Percentiles rank a stretch among this genome's conserved stretches.
Conservation (phyloP, 1,140 invertebrate species). For the Listronotus bonariensis region DNA sequence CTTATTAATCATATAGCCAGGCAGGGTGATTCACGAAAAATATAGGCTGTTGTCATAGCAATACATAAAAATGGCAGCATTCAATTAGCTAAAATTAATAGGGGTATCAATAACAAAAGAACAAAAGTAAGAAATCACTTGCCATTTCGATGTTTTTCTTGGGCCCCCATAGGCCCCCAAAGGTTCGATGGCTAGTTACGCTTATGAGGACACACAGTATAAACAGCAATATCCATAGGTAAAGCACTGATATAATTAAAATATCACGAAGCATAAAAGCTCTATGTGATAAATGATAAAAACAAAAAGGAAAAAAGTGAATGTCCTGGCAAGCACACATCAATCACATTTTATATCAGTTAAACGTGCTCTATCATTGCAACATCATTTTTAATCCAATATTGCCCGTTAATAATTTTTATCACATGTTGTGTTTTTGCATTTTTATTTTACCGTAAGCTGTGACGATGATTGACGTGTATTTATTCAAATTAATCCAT, state of each 20-base stretch:
- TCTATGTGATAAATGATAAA: constrained; percentile 10
- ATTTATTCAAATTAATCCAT: not conserved
- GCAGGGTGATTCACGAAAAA: too few species aligned
- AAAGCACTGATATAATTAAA: not conserved
- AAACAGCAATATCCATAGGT: too few species aligned
- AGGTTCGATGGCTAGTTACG: too few species aligned
- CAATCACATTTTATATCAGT: constrained; percentile 24
- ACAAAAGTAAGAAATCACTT: too few species aligned
- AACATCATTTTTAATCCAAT: constrained; percentile 23
- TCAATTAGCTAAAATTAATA: too few species aligned
- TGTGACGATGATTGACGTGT: constrained; percentile 1
- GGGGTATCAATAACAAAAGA: too few species aligned
- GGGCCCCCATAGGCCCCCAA: too few species aligned
- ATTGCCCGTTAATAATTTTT: constrained; percentile 25
- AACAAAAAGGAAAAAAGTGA: constrained; percentile 7
- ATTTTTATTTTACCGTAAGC: not conserved
- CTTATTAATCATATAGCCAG: too few species aligned
- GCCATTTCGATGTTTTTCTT: too few species aligned
- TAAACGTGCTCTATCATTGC: constrained; percentile 22
- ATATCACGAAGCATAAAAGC: constrained; percentile 3
- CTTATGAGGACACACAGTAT: too few species aligned
- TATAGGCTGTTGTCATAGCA: too few species aligned
- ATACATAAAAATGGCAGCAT: too few species aligned
- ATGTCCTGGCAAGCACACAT: constrained; percentile 12
- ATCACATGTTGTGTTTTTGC: constrained; percentile 6